Conservation (phyloP, 2,113 vertebrate species). For the Muntiacus reevesi region DNA sequence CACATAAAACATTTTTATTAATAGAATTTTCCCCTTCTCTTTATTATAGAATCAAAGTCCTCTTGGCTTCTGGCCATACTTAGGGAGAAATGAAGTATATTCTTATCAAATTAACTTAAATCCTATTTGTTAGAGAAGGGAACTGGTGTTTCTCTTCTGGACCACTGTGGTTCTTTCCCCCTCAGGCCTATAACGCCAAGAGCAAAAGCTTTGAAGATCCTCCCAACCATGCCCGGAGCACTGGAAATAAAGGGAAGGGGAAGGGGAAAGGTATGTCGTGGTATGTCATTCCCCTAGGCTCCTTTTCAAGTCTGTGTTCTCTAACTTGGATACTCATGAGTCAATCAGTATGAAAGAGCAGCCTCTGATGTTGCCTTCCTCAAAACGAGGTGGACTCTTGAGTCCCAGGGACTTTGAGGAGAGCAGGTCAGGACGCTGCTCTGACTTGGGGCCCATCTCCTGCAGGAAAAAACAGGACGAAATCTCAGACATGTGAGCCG, state of each 20-base stretch:
- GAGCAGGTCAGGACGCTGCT: too few species aligned
- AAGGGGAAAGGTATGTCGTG: slow-evolving; percentile 92
- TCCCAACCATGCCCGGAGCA: slow-evolving; percentile 93
- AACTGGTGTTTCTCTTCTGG: background rate
- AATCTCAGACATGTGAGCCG: slow-evolving; percentile 75
- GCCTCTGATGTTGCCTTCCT: background rate
- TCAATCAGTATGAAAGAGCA: background rate
- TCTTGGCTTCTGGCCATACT: background rate
- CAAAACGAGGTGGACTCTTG: accelerated
- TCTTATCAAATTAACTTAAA: background rate
- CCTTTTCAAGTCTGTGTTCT: background rate
- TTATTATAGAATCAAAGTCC: background rate
- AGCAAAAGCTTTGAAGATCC: slow-evolving; percentile 95
- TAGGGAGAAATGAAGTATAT: background rate
- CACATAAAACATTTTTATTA: background rate
- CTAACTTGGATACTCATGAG: background rate
- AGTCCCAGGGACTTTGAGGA: background rate
- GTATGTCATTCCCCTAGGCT: background rate
- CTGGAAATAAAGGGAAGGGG: slow-evolving; percentile 92
- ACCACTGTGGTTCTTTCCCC: background rate
- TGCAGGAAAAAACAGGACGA: slow-evolving; percentile 90
- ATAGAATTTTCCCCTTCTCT: background rate
- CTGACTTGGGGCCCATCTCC: background rate
- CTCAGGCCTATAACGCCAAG: slow-evolving; percentile 94
- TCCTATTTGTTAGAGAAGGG: background rate